phyloP scores from a whole-genome alignment of 2,888 invertebrate species.

The Phlogophora meticulosa region DNA sequence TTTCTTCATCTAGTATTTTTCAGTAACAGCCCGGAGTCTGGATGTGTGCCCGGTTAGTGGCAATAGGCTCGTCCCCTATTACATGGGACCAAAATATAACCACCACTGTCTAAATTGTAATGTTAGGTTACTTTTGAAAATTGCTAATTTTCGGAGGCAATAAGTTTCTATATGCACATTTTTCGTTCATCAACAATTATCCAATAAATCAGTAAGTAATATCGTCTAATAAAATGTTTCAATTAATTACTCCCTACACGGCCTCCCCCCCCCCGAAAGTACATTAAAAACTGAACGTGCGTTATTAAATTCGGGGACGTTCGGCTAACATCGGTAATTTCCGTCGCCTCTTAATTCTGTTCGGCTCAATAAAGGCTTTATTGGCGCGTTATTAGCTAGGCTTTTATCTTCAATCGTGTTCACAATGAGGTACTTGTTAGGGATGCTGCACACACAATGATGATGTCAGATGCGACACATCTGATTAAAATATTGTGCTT shows the following conservation, averaged over 20 bases:
- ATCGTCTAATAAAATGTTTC: slow-evolving; percentile 66
- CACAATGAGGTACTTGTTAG: slow-evolving; percentile 73
- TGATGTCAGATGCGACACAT: slow-evolving; percentile 43
- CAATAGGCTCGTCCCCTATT: too few species aligned
- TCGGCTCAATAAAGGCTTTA: slow-evolving; percentile 80
- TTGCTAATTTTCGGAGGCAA: background rate
- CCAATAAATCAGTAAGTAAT: slow-evolving; percentile 63
- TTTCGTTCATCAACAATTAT: slow-evolving; percentile 18
- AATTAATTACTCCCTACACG: slow-evolving; percentile 71
- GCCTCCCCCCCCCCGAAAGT: slow-evolving; percentile 60
- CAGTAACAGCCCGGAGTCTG: too few species aligned
- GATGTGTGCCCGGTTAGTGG: too few species aligned
- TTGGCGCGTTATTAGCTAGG: slow-evolving; percentile 76
- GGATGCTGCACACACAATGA: slow-evolving; percentile 63
- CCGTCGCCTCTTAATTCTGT: slow-evolving; percentile 75
- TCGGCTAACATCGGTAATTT: slow-evolving; percentile 72
- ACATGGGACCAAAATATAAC: too few species aligned
- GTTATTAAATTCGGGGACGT: slow-evolving; percentile 70
- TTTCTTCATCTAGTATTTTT: too few species aligned
- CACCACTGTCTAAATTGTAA: too few species aligned
- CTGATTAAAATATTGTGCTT: background rate
- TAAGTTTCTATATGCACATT: background rate
- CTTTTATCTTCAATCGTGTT: slow-evolving; percentile 78
- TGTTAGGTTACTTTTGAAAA: background rate
- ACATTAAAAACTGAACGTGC: slow-evolving; percentile 72